Conservation (phyloP, 2,113 vertebrate species). For the Elgaria multicarinata region DNA sequence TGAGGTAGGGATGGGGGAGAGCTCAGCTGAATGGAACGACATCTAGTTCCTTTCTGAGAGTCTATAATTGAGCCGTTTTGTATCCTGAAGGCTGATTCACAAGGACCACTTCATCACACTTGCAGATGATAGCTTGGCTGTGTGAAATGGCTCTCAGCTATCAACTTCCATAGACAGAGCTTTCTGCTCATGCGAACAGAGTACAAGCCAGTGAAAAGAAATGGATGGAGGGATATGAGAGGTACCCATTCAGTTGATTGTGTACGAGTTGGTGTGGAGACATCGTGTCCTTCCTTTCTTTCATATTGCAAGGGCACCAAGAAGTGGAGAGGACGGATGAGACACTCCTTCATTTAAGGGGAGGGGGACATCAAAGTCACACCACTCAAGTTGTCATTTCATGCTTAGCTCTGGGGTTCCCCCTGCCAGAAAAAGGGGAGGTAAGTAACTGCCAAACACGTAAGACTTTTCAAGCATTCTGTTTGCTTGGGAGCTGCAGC, state of each 20-base stretch:
- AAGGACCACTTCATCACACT: not conserved
- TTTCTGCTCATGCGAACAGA: not conserved
- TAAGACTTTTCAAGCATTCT: slow-evolving; percentile 4
- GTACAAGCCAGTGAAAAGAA: not conserved
- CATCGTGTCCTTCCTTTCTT: not conserved
- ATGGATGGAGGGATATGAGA: not conserved
- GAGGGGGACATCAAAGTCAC: too few species aligned
- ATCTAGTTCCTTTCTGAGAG: too few species aligned
- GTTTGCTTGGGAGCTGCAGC: slow-evolving; percentile 7
- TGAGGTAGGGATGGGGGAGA: too few species aligned
- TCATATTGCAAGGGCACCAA: not conserved
- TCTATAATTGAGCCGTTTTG: not conserved
- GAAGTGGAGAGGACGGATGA: not conserved
- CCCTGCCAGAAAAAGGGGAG: not conserved
- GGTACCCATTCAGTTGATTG: not conserved
- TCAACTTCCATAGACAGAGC: not conserved
- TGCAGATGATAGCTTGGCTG: not conserved
- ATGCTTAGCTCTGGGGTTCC: not conserved
- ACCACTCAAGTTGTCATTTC: not conserved
- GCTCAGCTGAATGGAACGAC: too few species aligned
- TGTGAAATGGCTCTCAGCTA: not conserved
- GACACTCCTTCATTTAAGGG: not conserved
- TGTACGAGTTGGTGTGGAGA: not conserved
- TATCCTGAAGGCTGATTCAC: not conserved
- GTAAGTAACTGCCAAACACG: not conserved